Evolutionary conservation across 1,140 invertebrate genomes (phyloP).

Genomic region (Oncopeltus fasciatus): DNA sequence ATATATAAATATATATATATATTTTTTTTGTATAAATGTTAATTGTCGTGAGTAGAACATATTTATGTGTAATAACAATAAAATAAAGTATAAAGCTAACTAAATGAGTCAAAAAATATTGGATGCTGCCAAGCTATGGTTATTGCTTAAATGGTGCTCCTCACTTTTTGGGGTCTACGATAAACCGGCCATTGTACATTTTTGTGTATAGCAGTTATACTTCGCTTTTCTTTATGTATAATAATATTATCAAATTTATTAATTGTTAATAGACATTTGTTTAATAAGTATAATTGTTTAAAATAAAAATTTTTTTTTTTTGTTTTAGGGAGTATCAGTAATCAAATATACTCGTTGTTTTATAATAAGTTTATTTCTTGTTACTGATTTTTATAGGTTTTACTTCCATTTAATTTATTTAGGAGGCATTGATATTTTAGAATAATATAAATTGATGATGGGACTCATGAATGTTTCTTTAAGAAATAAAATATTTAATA

Average conservation of each 20-base stretch:
- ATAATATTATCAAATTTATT: constrained; percentile 5
- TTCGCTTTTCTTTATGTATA: constrained; percentile 11
- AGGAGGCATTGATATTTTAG: not conserved
- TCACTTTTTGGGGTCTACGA: not conserved
- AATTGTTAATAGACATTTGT: constrained; percentile 2
- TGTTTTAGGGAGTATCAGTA: constrained; percentile 12
- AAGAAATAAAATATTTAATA: not conserved
- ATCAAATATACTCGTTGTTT: constrained; percentile 6
- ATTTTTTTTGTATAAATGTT: no score
- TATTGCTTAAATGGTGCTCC: constrained; percentile 5
- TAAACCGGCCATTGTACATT: constrained; percentile 11
- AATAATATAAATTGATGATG: not conserved
- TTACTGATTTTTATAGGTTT: constrained; percentile 11
- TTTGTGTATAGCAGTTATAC: constrained; percentile 6
- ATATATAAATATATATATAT: no score
- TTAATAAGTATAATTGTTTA: constrained; percentile 4
- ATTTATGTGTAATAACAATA: not conserved
- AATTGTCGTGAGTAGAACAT: no score
- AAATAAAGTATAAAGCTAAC: not conserved
- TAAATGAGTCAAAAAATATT: not conserved
- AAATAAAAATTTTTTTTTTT: not conserved
- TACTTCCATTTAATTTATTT: constrained; percentile 6
- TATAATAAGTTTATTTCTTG: constrained; percentile 12
- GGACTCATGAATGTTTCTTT: not conserved
- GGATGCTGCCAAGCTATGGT: constrained; percentile 8